Evolutionary conservation across 2,888 invertebrate genomes (phyloP), one percentile per base, ranked within the genome.

Genomic region (Pegoplata infirma): DNA sequence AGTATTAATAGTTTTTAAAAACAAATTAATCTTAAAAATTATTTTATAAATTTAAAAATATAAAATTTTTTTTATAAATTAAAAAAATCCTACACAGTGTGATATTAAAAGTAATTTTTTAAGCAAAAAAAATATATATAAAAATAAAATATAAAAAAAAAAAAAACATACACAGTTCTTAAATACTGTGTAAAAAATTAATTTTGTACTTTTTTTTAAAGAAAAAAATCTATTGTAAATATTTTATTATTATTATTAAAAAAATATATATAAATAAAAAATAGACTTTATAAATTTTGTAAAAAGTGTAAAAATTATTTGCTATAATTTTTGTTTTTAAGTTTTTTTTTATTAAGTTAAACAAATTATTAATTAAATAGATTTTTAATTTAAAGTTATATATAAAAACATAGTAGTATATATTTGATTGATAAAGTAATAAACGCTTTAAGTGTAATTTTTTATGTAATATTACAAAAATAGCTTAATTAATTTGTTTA

Each of bases 11-110:
- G 55, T 63, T 63, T 23, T 46, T 61, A 66, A 58, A 28, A 56
- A 56, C 61, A 49, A 63, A 46, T 55, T 59, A 64, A 40, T 49
- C 17, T 46, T 51, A 32, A 16, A n/a, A n/a, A n/a, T n/a, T n/a
- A n/a, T n/a, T n/a, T n/a, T 19, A 14, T 49, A 76, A 64, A 47
- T 73, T 67, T 46, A 21, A 77, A 53, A 36, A 25, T 40, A 40
- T 51, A 58, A 44, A 47, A 76, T 64, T 28, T 47, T 64, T 28
- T 47, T 49, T 66, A 55, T 64, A 73, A 76, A 79, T n/a, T n/a
- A n/a, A 82, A 83, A 88, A 83, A 84, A 88, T 88, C 88, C 88
- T 88, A 88, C 86, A 84, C 86, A 87, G 88, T 88, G 88, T 88
- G 88, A 88, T 88, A 88, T 88, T 88, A 88, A 87, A 77, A 78